Percentiles rank a stretch among this genome's conserved stretches.
phyloP scores from a whole-genome alignment of 2,888 invertebrate genomes.

The Abscondita cerata region DNA sequence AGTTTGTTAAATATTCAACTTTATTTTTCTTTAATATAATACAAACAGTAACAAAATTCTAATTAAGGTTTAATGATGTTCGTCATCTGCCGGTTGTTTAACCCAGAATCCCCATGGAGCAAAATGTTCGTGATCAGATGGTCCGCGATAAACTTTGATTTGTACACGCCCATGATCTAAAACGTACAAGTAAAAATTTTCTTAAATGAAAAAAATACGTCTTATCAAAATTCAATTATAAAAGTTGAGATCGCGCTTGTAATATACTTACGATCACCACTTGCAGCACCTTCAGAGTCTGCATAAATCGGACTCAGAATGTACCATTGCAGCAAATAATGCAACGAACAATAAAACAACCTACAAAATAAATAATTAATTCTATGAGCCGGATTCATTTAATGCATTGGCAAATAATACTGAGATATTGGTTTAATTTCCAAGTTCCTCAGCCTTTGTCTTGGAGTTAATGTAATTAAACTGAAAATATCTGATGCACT shows the following conservation, averaged over 20 bases:
- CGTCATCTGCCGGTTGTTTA: constrained; percentile 71
- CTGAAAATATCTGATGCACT: constrained; percentile 3
- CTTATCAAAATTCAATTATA: too few species aligned
- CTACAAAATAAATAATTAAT: constrained; percentile 25
- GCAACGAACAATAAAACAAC: constrained; percentile 20
- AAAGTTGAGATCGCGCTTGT: too few species aligned
- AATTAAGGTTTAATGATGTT: constrained; percentile 49
- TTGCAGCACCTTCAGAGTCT: constrained; percentile 43
- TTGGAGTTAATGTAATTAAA: background rate
- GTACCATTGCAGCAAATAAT: constrained; percentile 12
- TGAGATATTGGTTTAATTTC: too few species aligned
- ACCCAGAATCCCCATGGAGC: constrained; percentile 79
- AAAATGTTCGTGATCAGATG: constrained; percentile 66
- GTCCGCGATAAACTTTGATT: constrained; percentile 77
- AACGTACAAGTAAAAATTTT: too few species aligned
- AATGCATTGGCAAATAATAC: too few species aligned
- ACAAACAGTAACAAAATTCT: constrained; percentile 14
- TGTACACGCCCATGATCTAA: constrained; percentile 67
- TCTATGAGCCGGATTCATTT: too few species aligned
- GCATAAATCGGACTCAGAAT: constrained; percentile 36
- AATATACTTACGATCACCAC: constrained; percentile 45
- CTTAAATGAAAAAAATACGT: too few species aligned
- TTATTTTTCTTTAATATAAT: background rate
- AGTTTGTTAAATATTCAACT: background rate
- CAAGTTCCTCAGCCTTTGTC: too few species aligned